Conservation (phyloP, 2,888 invertebrate genomes). For the Drosophila setosimentum region DNA sequence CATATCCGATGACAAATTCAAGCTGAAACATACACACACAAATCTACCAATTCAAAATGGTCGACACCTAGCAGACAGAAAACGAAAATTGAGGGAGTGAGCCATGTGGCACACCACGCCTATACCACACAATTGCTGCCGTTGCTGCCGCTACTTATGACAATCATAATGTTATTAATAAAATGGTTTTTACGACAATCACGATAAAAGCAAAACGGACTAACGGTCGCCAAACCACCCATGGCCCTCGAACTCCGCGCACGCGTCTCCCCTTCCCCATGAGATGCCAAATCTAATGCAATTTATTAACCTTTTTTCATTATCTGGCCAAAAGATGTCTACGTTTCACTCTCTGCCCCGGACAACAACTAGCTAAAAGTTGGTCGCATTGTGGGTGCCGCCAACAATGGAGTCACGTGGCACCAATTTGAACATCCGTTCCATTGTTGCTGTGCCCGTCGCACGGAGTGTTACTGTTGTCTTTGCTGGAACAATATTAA, state of each 20-base stretch:
- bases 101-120: neutral
- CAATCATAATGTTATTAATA: slow-evolving; percentile 80
- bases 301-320: slow-evolving; percentile 84
- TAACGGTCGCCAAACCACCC: slow-evolving; percentile 29
- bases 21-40: slow-evolving; percentile 2
- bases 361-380: slow-evolving; percentile 38
- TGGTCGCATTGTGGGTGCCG: slow-evolving; percentile 34
- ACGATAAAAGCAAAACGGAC: slow-evolving; percentile 65
- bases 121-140: neutral
- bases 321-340: slow-evolving; percentile 64
- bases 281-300: slow-evolving; percentile 83
- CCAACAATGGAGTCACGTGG: slow-evolving; percentile 85
- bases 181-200: slow-evolving; percentile 71
- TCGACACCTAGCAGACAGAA: slow-evolving; percentile 3
- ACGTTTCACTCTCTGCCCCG: neutral
- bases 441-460: slow-evolving; percentile 35
- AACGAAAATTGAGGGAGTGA: neutral
- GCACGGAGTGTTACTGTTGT: slow-evolving; percentile 49
- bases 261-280: slow-evolving; percentile 60
- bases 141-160: slow-evolving; percentile 41
- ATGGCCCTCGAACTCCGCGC: slow-evolving; percentile 17
- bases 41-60: slow-evolving; percentile 25
- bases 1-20: slow-evolving; percentile 32
- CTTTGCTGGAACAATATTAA: slow-evolving; percentile 56
- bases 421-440: slow-evolving; percentile 84